These are phyloP conservation scores for Scotopteryx bipunctaria DNA, from an alignment of 2,888 invertebrate species.

Conservation along the genomic window DNA sequence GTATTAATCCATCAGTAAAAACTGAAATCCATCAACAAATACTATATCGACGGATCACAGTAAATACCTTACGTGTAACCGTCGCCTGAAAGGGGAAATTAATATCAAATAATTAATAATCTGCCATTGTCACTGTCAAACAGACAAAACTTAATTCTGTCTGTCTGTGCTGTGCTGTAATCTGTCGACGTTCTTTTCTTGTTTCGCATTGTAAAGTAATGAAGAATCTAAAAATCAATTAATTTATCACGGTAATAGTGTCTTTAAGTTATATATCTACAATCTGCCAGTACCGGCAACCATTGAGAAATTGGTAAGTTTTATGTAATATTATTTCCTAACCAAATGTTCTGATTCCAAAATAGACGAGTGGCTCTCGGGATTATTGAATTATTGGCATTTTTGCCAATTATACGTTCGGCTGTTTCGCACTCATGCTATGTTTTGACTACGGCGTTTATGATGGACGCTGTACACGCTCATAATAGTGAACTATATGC, in stretches of 20 bases:
- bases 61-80: too few relatives aligned
- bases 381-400: constrained; percentile 50
- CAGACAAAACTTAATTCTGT: not conserved
- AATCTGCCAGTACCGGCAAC: constrained; percentile 7
- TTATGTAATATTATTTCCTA: constrained; percentile 31
- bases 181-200: constrained; percentile 22
- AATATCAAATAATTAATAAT: not conserved
- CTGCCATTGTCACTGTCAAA: not conserved
- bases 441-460: constrained; percentile 29
- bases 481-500: not conserved
- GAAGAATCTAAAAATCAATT: constrained; percentile 41
- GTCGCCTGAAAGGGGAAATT: too few relatives aligned
- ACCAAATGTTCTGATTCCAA: constrained; percentile 45
- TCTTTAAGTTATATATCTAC: constrained; percentile 31
- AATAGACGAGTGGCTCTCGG: constrained; percentile 59
- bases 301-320: constrained; percentile 44
- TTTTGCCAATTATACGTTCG: constrained; percentile 39
- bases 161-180: not conserved
- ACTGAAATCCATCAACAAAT: too few relatives aligned
- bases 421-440: constrained; percentile 8
- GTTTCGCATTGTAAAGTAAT: constrained; percentile 38
- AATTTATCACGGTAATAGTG: constrained; percentile 47
- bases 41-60: too few relatives aligned
- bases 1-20: too few relatives aligned
- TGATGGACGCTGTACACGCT: constrained; percentile 5